These are phyloP conservation scores for Acrocephalus arundinaceus DNA, from an alignment of 2,113 vertebrate species.

Conservation along the genomic window DNA sequence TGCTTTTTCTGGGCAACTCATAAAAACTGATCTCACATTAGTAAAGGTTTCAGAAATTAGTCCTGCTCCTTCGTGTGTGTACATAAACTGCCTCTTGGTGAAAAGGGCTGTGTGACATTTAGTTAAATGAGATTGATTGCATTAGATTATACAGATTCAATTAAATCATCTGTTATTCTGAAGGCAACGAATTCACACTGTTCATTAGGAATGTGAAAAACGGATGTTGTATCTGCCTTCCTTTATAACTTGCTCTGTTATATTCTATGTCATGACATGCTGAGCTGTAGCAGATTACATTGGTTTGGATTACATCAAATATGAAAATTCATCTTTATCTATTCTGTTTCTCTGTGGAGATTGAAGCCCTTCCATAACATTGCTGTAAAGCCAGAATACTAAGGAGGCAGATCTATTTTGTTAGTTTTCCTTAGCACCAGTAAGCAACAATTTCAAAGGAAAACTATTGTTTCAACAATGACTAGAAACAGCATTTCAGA, in stretches of 20 bases:
- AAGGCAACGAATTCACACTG: slow-evolving; percentile 51
- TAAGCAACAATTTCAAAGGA: background rate
- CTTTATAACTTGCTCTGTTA: slow-evolving; percentile 20
- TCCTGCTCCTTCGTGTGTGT: slow-evolving; percentile 30
- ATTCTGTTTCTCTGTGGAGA: background rate
- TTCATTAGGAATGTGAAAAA: slow-evolving; percentile 41
- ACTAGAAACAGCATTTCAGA: background rate
- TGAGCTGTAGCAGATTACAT: background rate
- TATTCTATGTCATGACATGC: background rate
- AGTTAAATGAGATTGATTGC: slow-evolving; percentile 68
- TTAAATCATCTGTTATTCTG: slow-evolving; percentile 71
- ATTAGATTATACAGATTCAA: slow-evolving; percentile 65
- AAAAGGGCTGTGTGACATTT: slow-evolving; percentile 64
- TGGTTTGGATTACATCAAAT: background rate
- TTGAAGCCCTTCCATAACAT: background rate
- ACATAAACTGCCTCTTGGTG: slow-evolving; percentile 51
- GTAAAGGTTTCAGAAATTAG: slow-evolving; percentile 36
- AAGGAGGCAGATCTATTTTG: background rate
- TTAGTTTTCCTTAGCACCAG: background rate
- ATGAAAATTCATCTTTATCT: background rate
- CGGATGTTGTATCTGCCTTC: slow-evolving; percentile 18
- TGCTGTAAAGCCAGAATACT: background rate
- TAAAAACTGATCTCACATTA: slow-evolving; percentile 1
- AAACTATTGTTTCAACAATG: background rate
- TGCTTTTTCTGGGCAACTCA: background rate